A percentile compares a stretch with the other conserved stretches of the same genome.
Conservation (phyloP, 2,888 invertebrate species). For the Cactoblastis cactorum region DNA sequence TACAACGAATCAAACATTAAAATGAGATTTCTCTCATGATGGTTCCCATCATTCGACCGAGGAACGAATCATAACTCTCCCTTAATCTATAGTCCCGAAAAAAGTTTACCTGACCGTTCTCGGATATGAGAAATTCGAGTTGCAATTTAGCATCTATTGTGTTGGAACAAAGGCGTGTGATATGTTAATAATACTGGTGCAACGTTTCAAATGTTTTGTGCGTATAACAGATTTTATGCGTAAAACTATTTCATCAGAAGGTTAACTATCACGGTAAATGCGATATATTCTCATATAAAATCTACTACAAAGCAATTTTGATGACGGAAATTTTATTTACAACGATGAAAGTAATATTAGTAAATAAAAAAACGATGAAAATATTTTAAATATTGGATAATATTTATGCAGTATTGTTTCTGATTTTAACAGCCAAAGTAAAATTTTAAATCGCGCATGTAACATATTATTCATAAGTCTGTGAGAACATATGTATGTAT, state of each 20-base stretch:
- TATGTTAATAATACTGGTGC: constrained; percentile 76
- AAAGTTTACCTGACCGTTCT: constrained; percentile 56
- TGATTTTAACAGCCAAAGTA: too few relatives aligned
- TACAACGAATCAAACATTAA: constrained; percentile 24
- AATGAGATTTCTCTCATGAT: constrained; percentile 5
- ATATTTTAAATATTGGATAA: too few relatives aligned
- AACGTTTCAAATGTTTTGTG: constrained; percentile 56
- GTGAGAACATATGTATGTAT: too few relatives aligned
- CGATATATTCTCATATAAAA: too few relatives aligned
- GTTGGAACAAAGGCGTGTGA: constrained; percentile 67
- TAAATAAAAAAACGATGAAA: too few relatives aligned
- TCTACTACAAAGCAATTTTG: too few relatives aligned
- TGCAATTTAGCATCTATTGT: constrained; percentile 76
- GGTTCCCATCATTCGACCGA: constrained; percentile 20
- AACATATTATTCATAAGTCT: too few relatives aligned
- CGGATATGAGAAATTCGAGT: constrained; percentile 65
- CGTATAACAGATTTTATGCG: constrained; percentile 12
- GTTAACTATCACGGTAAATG: background rate
- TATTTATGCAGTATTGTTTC: too few relatives aligned
- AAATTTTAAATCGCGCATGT: too few relatives aligned
- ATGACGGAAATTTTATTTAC: too few relatives aligned
- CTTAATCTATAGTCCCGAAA: constrained; percentile 36
- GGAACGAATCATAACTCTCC: constrained; percentile 30
- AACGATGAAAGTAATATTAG: too few relatives aligned
- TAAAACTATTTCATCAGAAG: background rate